Evolutionary conservation across 2,113 vertebrate species (phyloP), one percentile per base, ranked within the genome.

Genomic region (Oxygymnocypris stewartii): DNA sequence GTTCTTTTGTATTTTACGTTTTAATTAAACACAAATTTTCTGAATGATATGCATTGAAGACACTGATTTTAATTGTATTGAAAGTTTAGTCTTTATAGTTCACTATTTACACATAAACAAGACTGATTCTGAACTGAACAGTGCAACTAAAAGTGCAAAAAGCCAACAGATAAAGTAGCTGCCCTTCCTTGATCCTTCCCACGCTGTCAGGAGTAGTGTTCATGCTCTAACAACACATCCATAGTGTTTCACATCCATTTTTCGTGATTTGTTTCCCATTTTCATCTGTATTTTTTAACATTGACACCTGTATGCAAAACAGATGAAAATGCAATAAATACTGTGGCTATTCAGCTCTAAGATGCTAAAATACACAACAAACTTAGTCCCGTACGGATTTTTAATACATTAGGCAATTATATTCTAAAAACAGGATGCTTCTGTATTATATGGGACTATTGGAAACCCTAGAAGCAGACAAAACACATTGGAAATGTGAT

Each of bases 121-220:
- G n/a, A 28, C 74, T 40, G 37, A 16, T 25, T 76, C 40, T 47
- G 42, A 16, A 28, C n/a, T 76, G 13, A 76, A 28, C 5, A 49
- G 42, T 49, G 42, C 73, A 78, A 78, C 25, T 47, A 9, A 54
- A 78, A 78, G 25, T 78, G 75, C 47, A 54, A 54, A 71, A 78
- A 76, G 73, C 73, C 6, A 76, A 54, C 28, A 78, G 47, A 78
- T 54, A 54, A 51, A 51, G 47, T 54, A 31, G 47, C 8, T 35
- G 76, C 14, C 14, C 76, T 35, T 28, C 25, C 47, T 31, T 78
- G 47, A 78, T 20, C 49, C 47, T 54, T 51, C 16, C 76, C 49
- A 54, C 16, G 47, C 75, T 76, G 40, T 47, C 28, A 67, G 31
- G 13, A 69, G 14, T 42, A 73, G 37, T 20, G 20, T n/a, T 75